Conservation (phyloP, 1,140 invertebrate genomes). For the Aphaenogaster ashmeadi region DNA sequence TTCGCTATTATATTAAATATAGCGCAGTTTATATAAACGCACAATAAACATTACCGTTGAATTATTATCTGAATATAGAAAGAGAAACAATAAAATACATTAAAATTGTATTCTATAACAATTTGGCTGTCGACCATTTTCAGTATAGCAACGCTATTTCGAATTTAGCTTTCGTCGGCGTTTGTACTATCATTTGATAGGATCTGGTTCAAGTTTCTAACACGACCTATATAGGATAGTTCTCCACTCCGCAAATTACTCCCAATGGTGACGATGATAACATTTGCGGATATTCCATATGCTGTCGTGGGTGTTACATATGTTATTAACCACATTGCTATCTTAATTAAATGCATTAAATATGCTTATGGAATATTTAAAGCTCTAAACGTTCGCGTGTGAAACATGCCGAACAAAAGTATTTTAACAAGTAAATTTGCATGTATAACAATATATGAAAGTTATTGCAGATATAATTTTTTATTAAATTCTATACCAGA, state of each 20-base stretch:
- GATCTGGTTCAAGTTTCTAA: conserved; percentile 60
- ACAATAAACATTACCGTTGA: conserved; percentile 29
- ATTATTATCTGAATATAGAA: conserved; percentile 10
- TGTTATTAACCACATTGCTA: conserved; percentile 40
- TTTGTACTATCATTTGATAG: conserved; percentile 35
- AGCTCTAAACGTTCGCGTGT: neutral
- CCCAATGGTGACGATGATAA: conserved; percentile 58
- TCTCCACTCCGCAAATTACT: conserved; percentile 60
- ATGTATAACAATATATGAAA: neutral
- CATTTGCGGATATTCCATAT: conserved; percentile 52
- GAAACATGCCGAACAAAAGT: neutral
- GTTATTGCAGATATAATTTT: neutral
- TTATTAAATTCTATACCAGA: neutral
- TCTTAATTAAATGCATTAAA: conserved; percentile 48
- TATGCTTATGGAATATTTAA: neutral
- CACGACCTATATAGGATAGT: conserved; percentile 30
- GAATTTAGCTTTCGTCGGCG: conserved; percentile 24
- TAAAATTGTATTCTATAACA: conserved; percentile 3
- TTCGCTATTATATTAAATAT: conserved; percentile 25
- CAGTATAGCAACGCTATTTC: conserved; percentile 4
- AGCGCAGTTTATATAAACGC: neutral
- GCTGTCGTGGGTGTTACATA: conserved; percentile 46
- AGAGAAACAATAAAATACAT: conserved; percentile 4
- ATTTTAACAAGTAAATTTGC: neutral
- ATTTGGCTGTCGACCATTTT: neutral